Percentiles rank a stretch among this genome's conserved stretches.
phyloP scores from a whole-genome alignment of 2,113 vertebrate species.

The Motacilla tschutschensis region DNA sequence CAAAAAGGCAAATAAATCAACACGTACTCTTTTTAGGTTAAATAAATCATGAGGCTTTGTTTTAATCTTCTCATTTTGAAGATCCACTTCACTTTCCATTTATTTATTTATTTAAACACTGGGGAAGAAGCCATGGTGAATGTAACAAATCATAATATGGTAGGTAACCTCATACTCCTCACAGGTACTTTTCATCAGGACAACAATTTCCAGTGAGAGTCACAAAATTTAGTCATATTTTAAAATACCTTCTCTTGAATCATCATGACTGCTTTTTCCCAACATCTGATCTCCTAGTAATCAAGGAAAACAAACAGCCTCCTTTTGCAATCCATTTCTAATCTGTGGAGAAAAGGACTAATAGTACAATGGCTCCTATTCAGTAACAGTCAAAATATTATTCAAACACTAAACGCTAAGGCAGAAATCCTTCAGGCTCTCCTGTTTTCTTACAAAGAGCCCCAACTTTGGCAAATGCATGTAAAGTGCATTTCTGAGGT shows the following conservation, averaged over 20 bases:
- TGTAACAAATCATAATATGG: background rate
- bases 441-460: background rate
- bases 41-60: background rate
- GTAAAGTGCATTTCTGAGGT: background rate
- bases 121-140: background rate
- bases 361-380: constrained; percentile 2
- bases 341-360: constrained; percentile 5
- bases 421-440: constrained; percentile 17
- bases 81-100: background rate
- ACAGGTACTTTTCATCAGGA: constrained; percentile 25
- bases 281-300: constrained; percentile 13
- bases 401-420: background rate
- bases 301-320: constrained; percentile 41
- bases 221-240: constrained; percentile 28
- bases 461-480: background rate
- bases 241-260: constrained; percentile 25
- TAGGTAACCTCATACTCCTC: background rate
- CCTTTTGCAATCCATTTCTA: constrained; percentile 24
- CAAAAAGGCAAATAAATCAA: constrained; percentile 29
- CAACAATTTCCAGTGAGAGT: constrained; percentile 32
- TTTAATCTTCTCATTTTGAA: background rate
- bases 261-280: constrained; percentile 31
- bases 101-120: constrained; percentile 16
- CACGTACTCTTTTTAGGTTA: constrained; percentile 9
- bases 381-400: constrained; percentile 32